Evolutionary conservation across 2,888 invertebrate species (phyloP).

Genomic region (Drosophila mayaguana): DNA sequence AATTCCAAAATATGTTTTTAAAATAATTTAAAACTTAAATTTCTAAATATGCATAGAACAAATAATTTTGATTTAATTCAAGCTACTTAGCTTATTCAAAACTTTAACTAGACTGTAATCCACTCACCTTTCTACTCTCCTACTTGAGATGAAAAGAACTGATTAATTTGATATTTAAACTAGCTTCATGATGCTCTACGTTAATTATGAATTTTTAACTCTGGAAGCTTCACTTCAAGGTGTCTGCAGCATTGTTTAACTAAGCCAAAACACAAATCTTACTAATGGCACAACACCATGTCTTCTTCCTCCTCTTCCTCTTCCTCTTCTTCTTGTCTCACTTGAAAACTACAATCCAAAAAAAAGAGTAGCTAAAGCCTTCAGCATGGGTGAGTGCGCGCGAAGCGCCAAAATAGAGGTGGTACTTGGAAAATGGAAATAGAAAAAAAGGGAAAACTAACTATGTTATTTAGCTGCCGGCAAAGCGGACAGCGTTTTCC

Average conservation of each 20-base stretch:
- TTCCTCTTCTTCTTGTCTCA: slow-evolving; percentile 5
- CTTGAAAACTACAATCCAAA: slow-evolving; percentile 68
- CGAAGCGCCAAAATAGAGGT: slow-evolving; percentile 38
- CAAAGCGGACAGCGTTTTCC: slow-evolving; percentile 73
- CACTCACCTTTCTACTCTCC: neutral
- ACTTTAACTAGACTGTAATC: neutral
- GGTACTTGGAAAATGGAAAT: slow-evolving; percentile 27
- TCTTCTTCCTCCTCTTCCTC: slow-evolving; percentile 52
- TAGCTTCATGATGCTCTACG: neutral
- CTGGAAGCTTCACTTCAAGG: neutral
- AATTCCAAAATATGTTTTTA: no score
- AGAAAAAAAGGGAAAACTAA: slow-evolving; percentile 70
- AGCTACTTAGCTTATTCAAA: neutral
- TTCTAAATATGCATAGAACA: neutral
- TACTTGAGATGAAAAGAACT: neutral
- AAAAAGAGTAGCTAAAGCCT: slow-evolving; percentile 57
- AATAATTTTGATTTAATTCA: neutral
- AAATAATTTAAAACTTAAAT: no score
- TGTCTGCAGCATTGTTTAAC: slow-evolving; percentile 6
- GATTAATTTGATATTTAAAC: slow-evolving; percentile 1
- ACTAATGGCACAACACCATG: slow-evolving; percentile 72
- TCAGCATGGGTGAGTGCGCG: slow-evolving; percentile 71
- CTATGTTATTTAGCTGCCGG: slow-evolving; percentile 44
- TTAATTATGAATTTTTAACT: neutral
- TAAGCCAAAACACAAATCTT: slow-evolving; percentile 69